Evolutionary conservation across 1,140 invertebrate genomes (phyloP).

Genomic region (Drosophila yakuba): DNA sequence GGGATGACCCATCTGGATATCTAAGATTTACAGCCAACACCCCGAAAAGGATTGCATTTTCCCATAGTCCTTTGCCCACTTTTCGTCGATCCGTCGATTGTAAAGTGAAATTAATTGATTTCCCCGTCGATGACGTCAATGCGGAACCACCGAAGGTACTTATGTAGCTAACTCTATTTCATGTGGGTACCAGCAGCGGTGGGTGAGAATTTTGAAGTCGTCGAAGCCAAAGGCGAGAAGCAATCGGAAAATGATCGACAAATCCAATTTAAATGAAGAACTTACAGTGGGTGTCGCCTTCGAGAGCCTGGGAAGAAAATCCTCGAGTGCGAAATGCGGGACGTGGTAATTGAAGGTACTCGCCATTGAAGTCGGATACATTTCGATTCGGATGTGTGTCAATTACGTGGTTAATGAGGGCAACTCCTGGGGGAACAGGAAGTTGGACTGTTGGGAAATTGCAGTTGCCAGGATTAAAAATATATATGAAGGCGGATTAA

Average conservation of each 20-base stretch:
- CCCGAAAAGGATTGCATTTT: constrained; percentile 67
- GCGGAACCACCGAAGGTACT: constrained; percentile 19
- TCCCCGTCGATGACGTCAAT: constrained; percentile 63
- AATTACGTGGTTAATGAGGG: constrained; percentile 31
- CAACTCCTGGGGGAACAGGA: constrained; percentile 23
- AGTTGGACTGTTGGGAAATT: background rate
- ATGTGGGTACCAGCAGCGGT: constrained; percentile 59
- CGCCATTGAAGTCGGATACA: background rate
- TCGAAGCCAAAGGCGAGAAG: constrained; percentile 1
- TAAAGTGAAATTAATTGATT: constrained; percentile 81
- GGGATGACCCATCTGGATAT: constrained; percentile 31
- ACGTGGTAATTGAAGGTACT: constrained; percentile 37
- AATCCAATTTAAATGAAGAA: constrained; percentile 80
- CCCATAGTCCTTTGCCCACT: constrained; percentile 54
- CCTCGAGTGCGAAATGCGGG: constrained; percentile 39
- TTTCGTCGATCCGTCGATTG: constrained; percentile 64
- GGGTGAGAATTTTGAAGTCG: background rate
- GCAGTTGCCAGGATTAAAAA: background rate
- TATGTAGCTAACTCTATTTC: constrained; percentile 27
- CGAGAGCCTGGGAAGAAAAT: constrained; percentile 51
- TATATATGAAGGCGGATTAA: background rate
- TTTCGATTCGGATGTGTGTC: constrained; percentile 22
- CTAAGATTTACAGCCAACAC: constrained; percentile 25
- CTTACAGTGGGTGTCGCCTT: constrained; percentile 49
- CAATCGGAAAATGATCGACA: constrained; percentile 64